Evolutionary conservation across 2,113 vertebrate species (phyloP).

Genomic region (mouse (Mus musculus)): DNA sequence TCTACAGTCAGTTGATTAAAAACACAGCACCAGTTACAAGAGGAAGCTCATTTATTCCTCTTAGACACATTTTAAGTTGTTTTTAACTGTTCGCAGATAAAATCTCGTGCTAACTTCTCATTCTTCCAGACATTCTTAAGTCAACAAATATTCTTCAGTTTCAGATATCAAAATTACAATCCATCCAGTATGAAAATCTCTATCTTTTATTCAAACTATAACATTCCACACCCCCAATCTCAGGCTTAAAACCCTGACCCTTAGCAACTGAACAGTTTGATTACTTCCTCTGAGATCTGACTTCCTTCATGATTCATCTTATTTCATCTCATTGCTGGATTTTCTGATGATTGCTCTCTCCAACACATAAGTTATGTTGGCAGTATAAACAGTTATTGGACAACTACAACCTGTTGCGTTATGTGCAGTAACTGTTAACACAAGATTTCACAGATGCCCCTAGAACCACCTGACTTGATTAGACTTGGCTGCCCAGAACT

Average conservation of each 20-base stretch:
- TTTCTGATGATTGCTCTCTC: not conserved
- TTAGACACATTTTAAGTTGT: not conserved
- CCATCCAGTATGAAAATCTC: not conserved
- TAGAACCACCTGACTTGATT: not conserved
- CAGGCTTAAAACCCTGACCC: not conserved
- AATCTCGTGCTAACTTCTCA: not conserved
- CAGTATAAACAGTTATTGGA: not conserved
- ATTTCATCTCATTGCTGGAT: not conserved
- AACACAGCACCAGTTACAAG: not conserved
- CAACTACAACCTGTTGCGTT: not conserved
- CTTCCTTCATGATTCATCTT: not conserved
- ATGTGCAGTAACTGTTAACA: not conserved
- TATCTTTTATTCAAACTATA: not conserved
- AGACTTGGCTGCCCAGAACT: not conserved
- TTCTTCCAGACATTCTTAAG: not conserved
- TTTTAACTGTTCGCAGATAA: not conserved
- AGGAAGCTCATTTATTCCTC: not conserved
- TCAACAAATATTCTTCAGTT: constrained; percentile 47
- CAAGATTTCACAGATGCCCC: not conserved
- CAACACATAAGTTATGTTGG: not conserved
- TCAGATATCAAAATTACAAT: constrained; percentile 8
- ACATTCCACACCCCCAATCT: not conserved
- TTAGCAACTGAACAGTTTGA: not conserved
- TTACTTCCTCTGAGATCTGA: not conserved
- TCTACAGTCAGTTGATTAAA: not conserved